Base-by-base conservation (phyloP, 2,888 invertebrate genomes). In the Tipula unca region DNA sequence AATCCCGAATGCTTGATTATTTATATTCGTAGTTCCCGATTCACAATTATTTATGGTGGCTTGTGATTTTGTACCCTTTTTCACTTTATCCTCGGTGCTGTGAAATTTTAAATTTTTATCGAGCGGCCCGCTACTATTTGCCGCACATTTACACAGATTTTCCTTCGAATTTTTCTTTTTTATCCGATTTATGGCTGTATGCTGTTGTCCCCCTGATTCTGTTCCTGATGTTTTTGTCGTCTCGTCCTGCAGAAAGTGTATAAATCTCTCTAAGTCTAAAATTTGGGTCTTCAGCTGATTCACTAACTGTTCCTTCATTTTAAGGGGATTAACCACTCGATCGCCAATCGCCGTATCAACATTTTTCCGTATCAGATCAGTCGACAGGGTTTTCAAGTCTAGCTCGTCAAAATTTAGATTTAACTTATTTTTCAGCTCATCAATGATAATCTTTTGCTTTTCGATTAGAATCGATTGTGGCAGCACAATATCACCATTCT, bases 281-380 rank as follows among this genome's bases (percentile, higher is more conserved):
- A 99, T 97, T 92, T 99, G 99, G 0, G 98, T 97, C 91, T 99
- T 98, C 25, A 99, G 92, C 91, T 99, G 99, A 84, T 94, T 93
- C 25, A 99, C 98, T 20, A 99, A 92, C 90, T 99, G 98, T 89
- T 99, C 99, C 91, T 99, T 99, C 92, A 99, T 97, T 90, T 97
- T 95, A 87, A 98, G 93, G 17, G 97, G 97, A 88, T 97, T 98
- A 25, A 99, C 96, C 89, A 99, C 95, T 8, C 69, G 69, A 91
- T 97, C 96, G 87, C 95, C 95, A 85, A 98, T 94, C 0, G 98
- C 98, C 89, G 94, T 94, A 90, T 98, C 97, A 32, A 98, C 97
- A 91, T 98, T 96, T 89, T 94, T 94, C 88, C 95, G 94, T 69
- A 98, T 92, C 89, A 98, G 97, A 86, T 97, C 97, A 1, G 95